These are phyloP conservation scores for Scaptomyza tumidula DNA, from an alignment of 2,888 invertebrate genomes.

Conservation along the genomic window DNA sequence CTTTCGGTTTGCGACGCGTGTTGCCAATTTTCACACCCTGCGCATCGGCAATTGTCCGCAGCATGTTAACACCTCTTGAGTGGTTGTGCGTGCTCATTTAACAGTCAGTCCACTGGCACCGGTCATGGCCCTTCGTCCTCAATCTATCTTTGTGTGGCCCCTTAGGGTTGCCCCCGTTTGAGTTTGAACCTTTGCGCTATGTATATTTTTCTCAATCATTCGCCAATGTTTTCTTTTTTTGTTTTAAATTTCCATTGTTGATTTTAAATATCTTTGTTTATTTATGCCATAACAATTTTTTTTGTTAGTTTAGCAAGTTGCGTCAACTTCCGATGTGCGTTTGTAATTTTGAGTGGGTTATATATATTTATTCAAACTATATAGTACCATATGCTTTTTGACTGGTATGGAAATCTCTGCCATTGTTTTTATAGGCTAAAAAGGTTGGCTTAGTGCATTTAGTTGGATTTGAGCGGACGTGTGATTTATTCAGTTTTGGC, in stretches of 20 bases:
- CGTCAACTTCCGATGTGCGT: constrained; percentile 17
- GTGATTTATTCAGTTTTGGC: constrained; percentile 43
- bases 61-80: constrained; percentile 75
- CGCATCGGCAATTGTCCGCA: constrained; percentile 74
- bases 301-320: constrained; percentile 50
- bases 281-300: constrained; percentile 51
- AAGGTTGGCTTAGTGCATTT: constrained; percentile 26
- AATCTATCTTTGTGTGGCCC: background rate
- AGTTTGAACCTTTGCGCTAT: constrained; percentile 23
- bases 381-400: constrained; percentile 57
- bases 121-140: constrained; percentile 3
- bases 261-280: constrained; percentile 77
- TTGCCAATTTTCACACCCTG: constrained; percentile 81
- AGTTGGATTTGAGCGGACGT: constrained; percentile 42
- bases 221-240: constrained; percentile 68
- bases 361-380: constrained; percentile 24
- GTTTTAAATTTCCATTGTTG: constrained; percentile 66
- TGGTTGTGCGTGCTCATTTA: constrained; percentile 59
- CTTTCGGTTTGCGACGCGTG: constrained; percentile 71
- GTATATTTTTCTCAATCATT: constrained; percentile 15
- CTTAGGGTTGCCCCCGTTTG: constrained; percentile 53
- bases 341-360: constrained; percentile 32
- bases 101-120: constrained; percentile 13
- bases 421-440: constrained; percentile 67
- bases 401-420: constrained; percentile 65